These are phyloP conservation scores for Anaspis maculata DNA, from an alignment of 2,888 invertebrate species.

Conservation along the genomic window DNA sequence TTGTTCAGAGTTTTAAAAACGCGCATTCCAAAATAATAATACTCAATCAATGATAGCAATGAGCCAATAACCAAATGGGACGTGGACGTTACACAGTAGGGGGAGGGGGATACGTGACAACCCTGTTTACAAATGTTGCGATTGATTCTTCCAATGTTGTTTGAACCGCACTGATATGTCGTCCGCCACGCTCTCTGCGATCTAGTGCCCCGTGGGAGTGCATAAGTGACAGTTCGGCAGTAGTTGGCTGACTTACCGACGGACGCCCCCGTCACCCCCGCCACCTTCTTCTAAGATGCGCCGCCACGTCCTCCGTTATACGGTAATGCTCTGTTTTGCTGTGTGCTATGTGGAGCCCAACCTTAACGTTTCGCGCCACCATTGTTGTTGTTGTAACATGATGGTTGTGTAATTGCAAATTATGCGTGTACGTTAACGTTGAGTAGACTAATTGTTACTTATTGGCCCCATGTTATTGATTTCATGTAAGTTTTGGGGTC, in stretches of 20 bases:
- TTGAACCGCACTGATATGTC: constrained; percentile 41
- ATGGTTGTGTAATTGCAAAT: no score
- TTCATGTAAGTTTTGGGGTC: no score
- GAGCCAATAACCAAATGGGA: constrained; percentile 46
- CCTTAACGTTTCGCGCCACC: no score
- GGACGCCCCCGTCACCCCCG: no score
- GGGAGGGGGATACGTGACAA: constrained; percentile 42
- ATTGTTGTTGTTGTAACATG: no score
- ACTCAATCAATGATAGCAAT: constrained; percentile 46
- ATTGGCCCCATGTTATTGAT: no score
- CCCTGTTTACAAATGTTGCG: constrained; percentile 46
- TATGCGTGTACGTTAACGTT: no score
- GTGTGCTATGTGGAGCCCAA: no score
- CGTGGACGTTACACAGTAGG: constrained; percentile 37
- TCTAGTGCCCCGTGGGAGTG: constrained; percentile 32
- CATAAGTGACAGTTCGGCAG: constrained; percentile 28
- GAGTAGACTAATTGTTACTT: no score
- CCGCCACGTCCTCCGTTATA: no score
- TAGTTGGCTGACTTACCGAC: constrained; percentile 11
- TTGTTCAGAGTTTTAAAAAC: constrained; percentile 45
- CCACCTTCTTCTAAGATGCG: constrained; percentile 8
- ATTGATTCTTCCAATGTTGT: constrained; percentile 45
- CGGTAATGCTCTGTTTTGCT: no score
- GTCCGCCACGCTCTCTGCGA: constrained; percentile 33
- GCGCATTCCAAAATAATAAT: constrained; percentile 47